Conservation (phyloP, 2,797 vertebrate genomes). For the Spinibarbus caldwelli region DNA sequence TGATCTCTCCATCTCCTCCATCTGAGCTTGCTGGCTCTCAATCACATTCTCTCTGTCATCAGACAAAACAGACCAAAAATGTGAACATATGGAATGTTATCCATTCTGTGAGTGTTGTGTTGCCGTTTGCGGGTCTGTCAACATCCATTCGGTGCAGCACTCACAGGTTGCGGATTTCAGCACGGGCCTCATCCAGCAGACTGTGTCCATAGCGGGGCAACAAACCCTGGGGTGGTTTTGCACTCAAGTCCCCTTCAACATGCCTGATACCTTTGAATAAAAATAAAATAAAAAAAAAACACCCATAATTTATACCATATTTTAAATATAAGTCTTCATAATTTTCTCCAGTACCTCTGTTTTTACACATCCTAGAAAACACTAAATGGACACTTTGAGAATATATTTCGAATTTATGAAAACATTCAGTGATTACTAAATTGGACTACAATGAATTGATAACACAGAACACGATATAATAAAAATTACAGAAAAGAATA, state of each 20-base stretch:
- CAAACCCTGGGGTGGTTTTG: constrained; percentile 71
- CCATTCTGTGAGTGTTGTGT: too few species aligned
- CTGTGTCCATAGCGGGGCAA: constrained; percentile 79
- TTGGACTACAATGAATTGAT: not conserved
- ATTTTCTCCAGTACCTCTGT: not conserved
- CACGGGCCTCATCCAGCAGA: constrained; percentile 80
- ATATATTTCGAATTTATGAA: not conserved
- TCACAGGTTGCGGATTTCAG: constrained; percentile 88
- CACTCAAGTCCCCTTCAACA: constrained; percentile 72
- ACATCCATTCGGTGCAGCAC: constrained; percentile 51
- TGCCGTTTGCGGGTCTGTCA: not conserved
- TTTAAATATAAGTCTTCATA: not conserved
- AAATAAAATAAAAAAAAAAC: constrained; percentile 7
- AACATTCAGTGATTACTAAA: not conserved
- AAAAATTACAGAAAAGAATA: not conserved
- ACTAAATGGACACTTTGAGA: not conserved
- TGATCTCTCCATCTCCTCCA: constrained; percentile 81
- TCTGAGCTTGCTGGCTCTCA: constrained; percentile 80
- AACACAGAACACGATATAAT: too few species aligned
- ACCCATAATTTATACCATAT: not conserved
- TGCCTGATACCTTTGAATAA: constrained; percentile 77
- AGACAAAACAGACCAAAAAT: constrained; percentile 14
- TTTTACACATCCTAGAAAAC: not conserved
- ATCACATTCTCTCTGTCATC: constrained; percentile 80
- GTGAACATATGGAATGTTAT: not conserved